phyloP scores from a whole-genome alignment of 2,888 invertebrate genomes.

The Entomobrya proxima region DNA sequence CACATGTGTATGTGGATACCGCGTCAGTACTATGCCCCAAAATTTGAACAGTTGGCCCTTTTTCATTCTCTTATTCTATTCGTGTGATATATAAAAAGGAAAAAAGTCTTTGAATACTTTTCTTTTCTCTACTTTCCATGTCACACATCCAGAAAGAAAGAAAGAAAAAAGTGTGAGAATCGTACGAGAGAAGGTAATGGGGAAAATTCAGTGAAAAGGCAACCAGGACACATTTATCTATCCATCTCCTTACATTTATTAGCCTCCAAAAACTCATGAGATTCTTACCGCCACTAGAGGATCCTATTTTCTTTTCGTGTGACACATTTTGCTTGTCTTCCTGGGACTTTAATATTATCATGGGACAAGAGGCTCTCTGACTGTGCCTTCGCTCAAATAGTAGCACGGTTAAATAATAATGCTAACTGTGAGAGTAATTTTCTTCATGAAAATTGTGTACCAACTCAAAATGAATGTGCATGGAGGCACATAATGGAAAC shows the following conservation, averaged over 20 bases:
- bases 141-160: slow-evolving; percentile 8
- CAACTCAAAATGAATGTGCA: neutral
- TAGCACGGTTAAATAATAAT: slow-evolving; percentile 18
- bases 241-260: slow-evolving; percentile 62
- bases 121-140: slow-evolving; percentile 9
- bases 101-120: slow-evolving; percentile 7
- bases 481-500: neutral
- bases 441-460: neutral
- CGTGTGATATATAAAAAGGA: slow-evolving; percentile 11
- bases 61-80: slow-evolving; percentile 25
- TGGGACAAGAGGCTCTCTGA: slow-evolving; percentile 1
- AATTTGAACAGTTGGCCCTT: slow-evolving; percentile 30
- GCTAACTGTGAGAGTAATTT: neutral
- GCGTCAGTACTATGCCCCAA: neutral
- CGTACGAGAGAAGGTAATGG: slow-evolving; percentile 44
- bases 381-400: neutral
- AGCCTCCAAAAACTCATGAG: slow-evolving; percentile 45
- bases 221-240: slow-evolving; percentile 62
- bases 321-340: slow-evolving; percentile 57
- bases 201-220: slow-evolving; percentile 60
- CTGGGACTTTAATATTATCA: slow-evolving; percentile 20
- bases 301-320: slow-evolving; percentile 45
- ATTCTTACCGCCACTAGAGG: slow-evolving; percentile 40
- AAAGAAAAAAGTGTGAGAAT: slow-evolving; percentile 46
- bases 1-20: neutral